A percentile compares a stretch with the other conserved stretches of the same genome.
phyloP scores from a whole-genome alignment of 1,140 invertebrate genomes.

The Scylla paramamosain region DNA sequence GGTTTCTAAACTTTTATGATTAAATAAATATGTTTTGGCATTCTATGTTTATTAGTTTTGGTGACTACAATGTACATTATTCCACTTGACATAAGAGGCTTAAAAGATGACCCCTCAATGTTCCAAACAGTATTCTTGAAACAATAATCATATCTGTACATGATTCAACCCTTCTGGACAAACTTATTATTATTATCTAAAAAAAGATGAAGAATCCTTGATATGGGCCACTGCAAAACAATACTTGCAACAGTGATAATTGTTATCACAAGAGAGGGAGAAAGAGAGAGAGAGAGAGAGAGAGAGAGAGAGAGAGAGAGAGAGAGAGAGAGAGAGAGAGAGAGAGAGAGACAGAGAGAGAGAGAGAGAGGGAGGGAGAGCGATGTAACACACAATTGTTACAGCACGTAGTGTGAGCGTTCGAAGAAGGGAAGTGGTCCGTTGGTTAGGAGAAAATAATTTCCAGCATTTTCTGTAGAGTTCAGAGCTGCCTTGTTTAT shows the following conservation, averaged over 20 bases:
- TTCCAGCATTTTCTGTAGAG: conserved; percentile 63
- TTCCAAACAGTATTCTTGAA: conserved; percentile 75
- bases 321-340: conserved; percentile 44
- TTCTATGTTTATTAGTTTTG: conserved; percentile 76
- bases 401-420: conserved; percentile 51
- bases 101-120: conserved; percentile 75
- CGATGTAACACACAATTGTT: conserved; percentile 56
- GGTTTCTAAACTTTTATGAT: background rate
- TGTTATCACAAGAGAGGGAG: conserved; percentile 44
- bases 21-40: conserved; percentile 53
- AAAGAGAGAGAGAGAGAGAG: conserved; percentile 44
- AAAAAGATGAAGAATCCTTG: conserved; percentile 53
- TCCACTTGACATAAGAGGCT: conserved; percentile 75
- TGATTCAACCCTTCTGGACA: conserved; percentile 76
- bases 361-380: conserved; percentile 43
- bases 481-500: conserved; percentile 68
- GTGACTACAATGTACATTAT: conserved; percentile 76
- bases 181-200: conserved; percentile 69
- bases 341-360: conserved; percentile 42
- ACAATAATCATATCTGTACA: conserved; percentile 76
- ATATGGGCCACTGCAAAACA: conserved; percentile 73
- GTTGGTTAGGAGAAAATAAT: conserved; percentile 63
- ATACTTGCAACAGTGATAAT: conserved; percentile 63
- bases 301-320: conserved; percentile 43
- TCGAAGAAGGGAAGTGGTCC: conserved; percentile 69